Evolutionary conservation across 2,888 invertebrate species (phyloP).

Genomic region (Melieria picta): DNA sequence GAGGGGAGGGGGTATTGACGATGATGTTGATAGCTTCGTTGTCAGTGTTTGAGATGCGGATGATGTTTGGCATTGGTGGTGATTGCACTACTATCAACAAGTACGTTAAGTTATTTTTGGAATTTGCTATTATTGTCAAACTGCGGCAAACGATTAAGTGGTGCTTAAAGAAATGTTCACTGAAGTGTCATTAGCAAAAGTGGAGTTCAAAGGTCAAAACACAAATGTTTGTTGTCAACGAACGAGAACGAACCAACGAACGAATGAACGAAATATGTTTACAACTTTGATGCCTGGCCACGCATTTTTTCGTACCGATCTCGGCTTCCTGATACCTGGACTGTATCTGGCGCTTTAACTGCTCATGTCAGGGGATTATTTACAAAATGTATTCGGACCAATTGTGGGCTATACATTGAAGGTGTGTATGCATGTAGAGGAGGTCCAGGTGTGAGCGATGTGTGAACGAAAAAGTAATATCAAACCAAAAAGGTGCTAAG

Average conservation of each 20-base stretch:
- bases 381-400: neutral
- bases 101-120: no score
- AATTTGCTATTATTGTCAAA: no score
- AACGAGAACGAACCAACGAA: conserved; percentile 11
- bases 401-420: neutral
- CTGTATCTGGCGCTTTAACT: no score
- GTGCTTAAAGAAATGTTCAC: conserved; percentile 3
- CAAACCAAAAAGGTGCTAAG: no score
- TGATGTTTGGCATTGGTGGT: no score
- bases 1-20: neutral
- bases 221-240: conserved; percentile 15
- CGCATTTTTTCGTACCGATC: conserved; percentile 54
- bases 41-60: no score
- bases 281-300: conserved; percentile 64
- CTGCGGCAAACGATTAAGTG: neutral
- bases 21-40: neutral
- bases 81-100: no score
- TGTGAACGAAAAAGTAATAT: no score
- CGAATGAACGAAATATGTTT: conserved; percentile 3
- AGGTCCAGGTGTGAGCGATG: no score
- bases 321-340: no score
- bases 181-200: conserved; percentile 23
- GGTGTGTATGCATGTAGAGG: no score
- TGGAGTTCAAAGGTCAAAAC: conserved; percentile 5
- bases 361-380: neutral